Evolutionary conservation across 2,888 invertebrate species (phyloP).

Genomic region (Erebia epiphron): DNA sequence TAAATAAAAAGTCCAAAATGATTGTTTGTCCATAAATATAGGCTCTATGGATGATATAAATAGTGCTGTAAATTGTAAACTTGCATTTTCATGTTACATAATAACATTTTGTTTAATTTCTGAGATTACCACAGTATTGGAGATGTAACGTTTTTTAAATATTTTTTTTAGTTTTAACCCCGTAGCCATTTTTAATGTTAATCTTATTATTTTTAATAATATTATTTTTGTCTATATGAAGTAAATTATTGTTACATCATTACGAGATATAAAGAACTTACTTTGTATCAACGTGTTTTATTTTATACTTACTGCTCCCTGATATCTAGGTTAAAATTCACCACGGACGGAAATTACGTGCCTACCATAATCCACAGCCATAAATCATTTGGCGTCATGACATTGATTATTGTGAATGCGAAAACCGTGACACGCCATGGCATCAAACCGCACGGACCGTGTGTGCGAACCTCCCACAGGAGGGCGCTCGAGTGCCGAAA

Average conservation of each 20-base stretch:
- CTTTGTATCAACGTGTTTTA: constrained; percentile 67
- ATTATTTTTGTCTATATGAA: constrained; percentile 66
- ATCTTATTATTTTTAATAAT: constrained; percentile 46
- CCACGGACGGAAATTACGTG: no score
- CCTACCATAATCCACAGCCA: no score
- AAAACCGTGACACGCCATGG: no score
- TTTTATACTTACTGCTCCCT: constrained; percentile 13
- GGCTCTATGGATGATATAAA: neutral
- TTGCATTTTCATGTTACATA: constrained; percentile 43
- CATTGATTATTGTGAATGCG: no score
- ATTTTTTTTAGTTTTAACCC: constrained; percentile 35
- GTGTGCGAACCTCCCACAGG: no score
- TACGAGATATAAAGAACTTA: constrained; percentile 78
- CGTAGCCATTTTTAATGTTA: constrained; percentile 73
- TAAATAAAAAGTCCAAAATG: constrained; percentile 7
- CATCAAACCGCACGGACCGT: no score
- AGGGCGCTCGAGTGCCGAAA: no score
- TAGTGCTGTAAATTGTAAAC: constrained; percentile 35
- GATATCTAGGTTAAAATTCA: no score
- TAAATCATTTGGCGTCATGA: no score
- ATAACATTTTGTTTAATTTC: constrained; percentile 30
- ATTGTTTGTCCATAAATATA: constrained; percentile 17
- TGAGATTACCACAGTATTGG: constrained; percentile 69
- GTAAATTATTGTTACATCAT: constrained; percentile 80
- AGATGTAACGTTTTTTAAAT: constrained; percentile 41